phyloP scores from a whole-genome alignment of 2,113 vertebrate species.

The Tyto alba region DNA sequence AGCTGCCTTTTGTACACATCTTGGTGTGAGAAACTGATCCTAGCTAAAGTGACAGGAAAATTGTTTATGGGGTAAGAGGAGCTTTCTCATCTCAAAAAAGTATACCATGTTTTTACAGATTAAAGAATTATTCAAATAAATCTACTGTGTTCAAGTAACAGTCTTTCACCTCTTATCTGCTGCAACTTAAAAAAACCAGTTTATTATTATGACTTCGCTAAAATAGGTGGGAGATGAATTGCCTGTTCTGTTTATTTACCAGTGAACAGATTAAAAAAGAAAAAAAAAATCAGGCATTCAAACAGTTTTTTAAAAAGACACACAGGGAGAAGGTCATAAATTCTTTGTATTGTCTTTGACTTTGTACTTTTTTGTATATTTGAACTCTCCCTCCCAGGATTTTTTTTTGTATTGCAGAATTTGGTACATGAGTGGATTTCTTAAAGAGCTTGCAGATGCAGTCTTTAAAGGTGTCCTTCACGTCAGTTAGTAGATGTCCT shows the following conservation, averaged over 20 bases:
- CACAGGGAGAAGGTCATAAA: background rate
- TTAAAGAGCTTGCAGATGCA: conserved; percentile 1
- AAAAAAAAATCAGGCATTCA: background rate
- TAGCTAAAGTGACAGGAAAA: background rate
- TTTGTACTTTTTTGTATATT: conserved; percentile 54
- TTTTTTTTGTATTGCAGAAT: conserved; percentile 25
- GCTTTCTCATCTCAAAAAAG: background rate
- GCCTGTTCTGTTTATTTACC: background rate
- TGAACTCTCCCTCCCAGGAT: conserved; percentile 34
- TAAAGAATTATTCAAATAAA: background rate
- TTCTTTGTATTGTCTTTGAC: conserved; percentile 42
- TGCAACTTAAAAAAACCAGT: background rate
- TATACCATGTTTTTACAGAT: background rate
- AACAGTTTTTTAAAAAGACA: background rate
- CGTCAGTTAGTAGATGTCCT: background rate
- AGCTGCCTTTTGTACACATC: background rate
- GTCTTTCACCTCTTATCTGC: background rate
- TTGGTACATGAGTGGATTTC: conserved; percentile 28
- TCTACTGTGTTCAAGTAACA: background rate
- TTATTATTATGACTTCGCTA: background rate
- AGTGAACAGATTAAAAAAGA: background rate
- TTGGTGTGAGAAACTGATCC: background rate
- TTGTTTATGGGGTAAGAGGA: background rate
- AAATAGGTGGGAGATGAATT: background rate
- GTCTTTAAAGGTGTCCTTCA: conserved; percentile 41